These are phyloP conservation scores for Cremastinae sp. DNA, from an alignment of 2,888 invertebrate genomes.

Conservation along the genomic window DNA sequence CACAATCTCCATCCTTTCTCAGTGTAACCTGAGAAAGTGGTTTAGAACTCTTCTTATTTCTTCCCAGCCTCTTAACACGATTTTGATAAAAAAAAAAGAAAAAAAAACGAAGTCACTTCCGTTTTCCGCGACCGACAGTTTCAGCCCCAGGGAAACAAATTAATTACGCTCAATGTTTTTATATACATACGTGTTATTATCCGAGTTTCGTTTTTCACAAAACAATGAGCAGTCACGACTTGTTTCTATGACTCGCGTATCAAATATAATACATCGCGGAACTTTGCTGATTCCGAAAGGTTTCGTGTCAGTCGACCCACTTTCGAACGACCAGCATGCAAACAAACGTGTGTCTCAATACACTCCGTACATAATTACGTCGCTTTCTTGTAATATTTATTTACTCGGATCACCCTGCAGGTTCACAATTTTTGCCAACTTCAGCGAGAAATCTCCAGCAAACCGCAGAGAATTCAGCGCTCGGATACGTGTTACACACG, in stretches of 20 bases:
- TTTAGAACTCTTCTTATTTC: background rate
- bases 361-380: conserved; percentile 26
- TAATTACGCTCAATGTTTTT: background rate
- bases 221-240: conserved; percentile 19
- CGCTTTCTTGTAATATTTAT: conserved; percentile 45
- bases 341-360: background rate
- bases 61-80: background rate
- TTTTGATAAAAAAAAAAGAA: too few species aligned
- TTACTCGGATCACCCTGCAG: conserved; percentile 11
- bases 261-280: conserved; percentile 30
- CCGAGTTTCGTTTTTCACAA: background rate
- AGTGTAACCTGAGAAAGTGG: too few species aligned
- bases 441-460: conserved; percentile 36
- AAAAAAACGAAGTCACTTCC: too few species aligned
- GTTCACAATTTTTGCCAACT: conserved; percentile 48
- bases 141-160: background rate
- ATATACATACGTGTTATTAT: background rate
- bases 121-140: too few species aligned
- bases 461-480: conserved; percentile 5
- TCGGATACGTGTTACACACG: background rate
- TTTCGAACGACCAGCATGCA: conserved; percentile 39
- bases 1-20: too few species aligned
- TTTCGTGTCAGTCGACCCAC: conserved; percentile 46
- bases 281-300: conserved; percentile 46
- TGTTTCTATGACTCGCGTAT: conserved; percentile 32